Evolutionary conservation across 2,113 vertebrate species (phyloP).

Genomic region (Gymnorhina tibicen): DNA sequence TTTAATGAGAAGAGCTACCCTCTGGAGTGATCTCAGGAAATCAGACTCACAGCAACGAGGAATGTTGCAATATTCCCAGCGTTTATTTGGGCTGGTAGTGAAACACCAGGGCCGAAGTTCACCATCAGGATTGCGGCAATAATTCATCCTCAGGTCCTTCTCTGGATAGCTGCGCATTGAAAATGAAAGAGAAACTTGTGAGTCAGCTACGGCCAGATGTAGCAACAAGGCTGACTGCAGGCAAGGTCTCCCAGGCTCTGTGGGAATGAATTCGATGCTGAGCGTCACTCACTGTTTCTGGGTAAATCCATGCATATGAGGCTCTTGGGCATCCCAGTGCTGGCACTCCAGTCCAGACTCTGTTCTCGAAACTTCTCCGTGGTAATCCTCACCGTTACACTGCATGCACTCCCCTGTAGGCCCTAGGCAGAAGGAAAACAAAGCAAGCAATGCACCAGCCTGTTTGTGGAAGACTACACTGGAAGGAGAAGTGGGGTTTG

Average conservation of each 20-base stretch:
- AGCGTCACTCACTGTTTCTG: slow-evolving; percentile 75
- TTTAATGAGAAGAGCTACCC: background rate
- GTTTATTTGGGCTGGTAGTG: slow-evolving; percentile 77
- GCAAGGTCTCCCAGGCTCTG: background rate
- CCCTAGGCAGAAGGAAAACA: background rate
- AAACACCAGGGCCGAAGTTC: slow-evolving; percentile 93
- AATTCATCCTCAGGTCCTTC: slow-evolving; percentile 88
- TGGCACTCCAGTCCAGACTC: slow-evolving; percentile 73
- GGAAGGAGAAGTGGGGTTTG: background rate
- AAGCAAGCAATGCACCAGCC: background rate
- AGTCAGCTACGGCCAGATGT: background rate
- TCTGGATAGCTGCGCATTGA: slow-evolving; percentile 78
- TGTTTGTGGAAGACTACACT: background rate
- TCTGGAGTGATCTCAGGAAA: background rate
- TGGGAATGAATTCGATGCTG: background rate
- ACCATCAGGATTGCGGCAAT: slow-evolving; percentile 93
- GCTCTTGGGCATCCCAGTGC: slow-evolving; percentile 83
- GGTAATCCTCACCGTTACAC: slow-evolving; percentile 90
- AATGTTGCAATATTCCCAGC: slow-evolving; percentile 90
- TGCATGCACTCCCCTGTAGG: slow-evolving; percentile 82
- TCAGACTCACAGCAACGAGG: slow-evolving; percentile 82
- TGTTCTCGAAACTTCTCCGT: slow-evolving; percentile 82
- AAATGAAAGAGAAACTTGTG: background rate
- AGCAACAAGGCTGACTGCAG: background rate
- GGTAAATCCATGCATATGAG: slow-evolving; percentile 86